Evolutionary conservation across 2,113 vertebrate genomes (phyloP).

Genomic region (Uria lomvia): DNA sequence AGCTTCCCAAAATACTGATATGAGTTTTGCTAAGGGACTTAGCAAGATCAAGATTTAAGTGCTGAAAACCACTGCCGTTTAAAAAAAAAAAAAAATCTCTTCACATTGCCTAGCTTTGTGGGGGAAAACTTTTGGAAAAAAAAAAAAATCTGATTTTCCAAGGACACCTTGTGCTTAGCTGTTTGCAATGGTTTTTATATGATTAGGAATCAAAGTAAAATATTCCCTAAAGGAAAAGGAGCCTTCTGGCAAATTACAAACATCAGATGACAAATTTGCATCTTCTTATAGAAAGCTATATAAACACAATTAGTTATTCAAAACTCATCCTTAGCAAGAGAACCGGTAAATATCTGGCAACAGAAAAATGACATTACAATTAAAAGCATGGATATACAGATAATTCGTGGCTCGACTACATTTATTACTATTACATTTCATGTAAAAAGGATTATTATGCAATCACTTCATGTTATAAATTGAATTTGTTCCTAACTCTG

Average conservation of each 20-base stretch:
- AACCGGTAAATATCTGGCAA: neutral
- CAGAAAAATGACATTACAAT: neutral
- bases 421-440: constrained; percentile 16
- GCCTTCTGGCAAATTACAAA: neutral
- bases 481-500: constrained; percentile 26
- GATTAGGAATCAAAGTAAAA: constrained; percentile 30
- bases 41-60: neutral
- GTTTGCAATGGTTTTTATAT: neutral
- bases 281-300: neutral
- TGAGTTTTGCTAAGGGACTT: neutral
- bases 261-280: constrained; percentile 22
- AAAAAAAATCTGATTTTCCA: neutral
- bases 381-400: neutral
- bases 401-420: neutral
- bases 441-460: constrained; percentile 46
- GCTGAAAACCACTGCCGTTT: neutral
- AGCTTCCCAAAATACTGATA: neutral
- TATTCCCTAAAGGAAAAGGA: neutral
- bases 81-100: neutral
- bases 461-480: constrained; percentile 48
- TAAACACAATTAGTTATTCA: constrained; percentile 20
- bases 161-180: constrained; percentile 17
- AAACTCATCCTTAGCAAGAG: neutral
- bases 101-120: neutral
- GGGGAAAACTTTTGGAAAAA: neutral